phyloP scores from a whole-genome alignment of 2,113 vertebrate species.

The Ranitomeya imitator region DNA sequence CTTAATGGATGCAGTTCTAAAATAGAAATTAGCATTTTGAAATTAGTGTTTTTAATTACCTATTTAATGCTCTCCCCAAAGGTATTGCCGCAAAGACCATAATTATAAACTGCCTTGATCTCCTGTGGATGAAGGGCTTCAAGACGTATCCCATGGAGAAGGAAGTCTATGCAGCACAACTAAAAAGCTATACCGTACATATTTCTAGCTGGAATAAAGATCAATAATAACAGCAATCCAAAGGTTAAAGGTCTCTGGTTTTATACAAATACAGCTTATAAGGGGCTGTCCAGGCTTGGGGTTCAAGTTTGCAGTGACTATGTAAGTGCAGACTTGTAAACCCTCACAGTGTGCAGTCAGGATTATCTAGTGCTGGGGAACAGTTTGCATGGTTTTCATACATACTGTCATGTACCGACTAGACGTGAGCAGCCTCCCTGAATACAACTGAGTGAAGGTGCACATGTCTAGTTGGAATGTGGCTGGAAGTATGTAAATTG shows the following conservation, averaged over 20 bases:
- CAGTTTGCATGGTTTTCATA: no score
- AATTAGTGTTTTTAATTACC: constrained; percentile 10
- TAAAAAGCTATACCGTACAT: background rate
- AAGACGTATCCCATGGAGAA: background rate
- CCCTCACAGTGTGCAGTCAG: no score
- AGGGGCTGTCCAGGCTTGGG: no score
- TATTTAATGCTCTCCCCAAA: background rate
- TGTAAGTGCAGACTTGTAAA: no score
- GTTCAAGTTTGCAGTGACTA: no score
- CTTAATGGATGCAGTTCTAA: background rate
- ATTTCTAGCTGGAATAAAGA: background rate
- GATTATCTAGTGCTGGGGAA: no score
- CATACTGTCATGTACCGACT: no score
- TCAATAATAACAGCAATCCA: background rate
- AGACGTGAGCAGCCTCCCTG: no score
- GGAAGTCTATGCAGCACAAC: background rate
- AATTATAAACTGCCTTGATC: background rate
- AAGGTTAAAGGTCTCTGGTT: background rate
- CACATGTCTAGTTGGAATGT: no score
- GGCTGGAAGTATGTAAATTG: no score
- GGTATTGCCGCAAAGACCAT: background rate
- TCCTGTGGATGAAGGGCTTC: background rate
- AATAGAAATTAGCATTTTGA: background rate
- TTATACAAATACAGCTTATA: background rate
- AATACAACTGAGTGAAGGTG: no score